These are phyloP conservation scores for Synanceia verrucosa DNA, from an alignment of 2,797 vertebrate species.

Conservation along the genomic window DNA sequence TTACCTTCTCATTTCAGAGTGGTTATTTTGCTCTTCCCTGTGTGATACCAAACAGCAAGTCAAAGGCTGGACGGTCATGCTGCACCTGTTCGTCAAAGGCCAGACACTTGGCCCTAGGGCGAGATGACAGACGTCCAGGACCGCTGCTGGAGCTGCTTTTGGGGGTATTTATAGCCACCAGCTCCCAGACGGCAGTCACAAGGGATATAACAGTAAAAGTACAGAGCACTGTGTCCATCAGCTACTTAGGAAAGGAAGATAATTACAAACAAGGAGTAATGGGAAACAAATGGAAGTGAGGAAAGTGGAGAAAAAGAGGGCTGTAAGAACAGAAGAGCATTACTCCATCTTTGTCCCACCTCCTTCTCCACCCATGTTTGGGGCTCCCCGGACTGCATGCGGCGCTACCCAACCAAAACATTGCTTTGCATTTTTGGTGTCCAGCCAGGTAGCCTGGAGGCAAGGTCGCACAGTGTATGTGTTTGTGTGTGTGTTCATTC, in stretches of 20 bases:
- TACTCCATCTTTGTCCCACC: neutral
- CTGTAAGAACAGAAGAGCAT: neutral
- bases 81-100: slow-evolving; percentile 57
- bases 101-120: slow-evolving; percentile 38
- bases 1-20: neutral
- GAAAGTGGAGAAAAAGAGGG: neutral
- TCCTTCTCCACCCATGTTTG: neutral
- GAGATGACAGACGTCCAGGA: slow-evolving; percentile 43
- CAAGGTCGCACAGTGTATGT: neutral
- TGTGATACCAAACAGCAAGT: slow-evolving; percentile 18
- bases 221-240: neutral
- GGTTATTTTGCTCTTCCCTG: slow-evolving; percentile 3
- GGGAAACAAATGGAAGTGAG: neutral
- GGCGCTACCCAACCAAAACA: slow-evolving; percentile 68
- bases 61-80: slow-evolving; percentile 30
- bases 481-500: slow-evolving; percentile 24
- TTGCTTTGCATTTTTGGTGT: slow-evolving; percentile 69
- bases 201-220: neutral
- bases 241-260: neutral
- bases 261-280: neutral
- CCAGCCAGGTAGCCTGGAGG: slow-evolving; percentile 45
- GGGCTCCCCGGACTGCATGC: slow-evolving; percentile 53
- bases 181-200: slow-evolving; percentile 11
- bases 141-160: slow-evolving; percentile 30
- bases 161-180: slow-evolving; percentile 42